Percentiles rank a stretch among this genome's conserved stretches.
Conservation (phyloP, 2,113 vertebrate species). For the Platysternon megacephalum region DNA sequence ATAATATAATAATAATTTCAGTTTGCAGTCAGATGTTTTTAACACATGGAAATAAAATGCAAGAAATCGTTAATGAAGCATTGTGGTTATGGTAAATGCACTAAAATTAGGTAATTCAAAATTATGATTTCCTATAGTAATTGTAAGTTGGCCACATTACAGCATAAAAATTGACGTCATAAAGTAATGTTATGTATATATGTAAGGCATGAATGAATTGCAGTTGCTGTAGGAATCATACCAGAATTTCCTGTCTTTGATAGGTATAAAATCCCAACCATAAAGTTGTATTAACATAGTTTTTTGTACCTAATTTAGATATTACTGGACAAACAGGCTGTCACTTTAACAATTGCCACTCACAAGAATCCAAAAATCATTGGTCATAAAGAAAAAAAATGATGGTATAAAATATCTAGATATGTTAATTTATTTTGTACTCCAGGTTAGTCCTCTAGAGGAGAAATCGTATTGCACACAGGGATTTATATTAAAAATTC, state of each 20-base stretch:
- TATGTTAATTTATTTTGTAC: neutral
- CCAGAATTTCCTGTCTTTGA: neutral
- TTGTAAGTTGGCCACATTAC: neutral
- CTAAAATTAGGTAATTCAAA: neutral
- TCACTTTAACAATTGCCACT: neutral
- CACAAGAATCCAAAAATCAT: neutral
- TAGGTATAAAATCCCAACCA: neutral
- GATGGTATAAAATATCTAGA: neutral
- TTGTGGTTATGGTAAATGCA: neutral
- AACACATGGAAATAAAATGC: neutral
- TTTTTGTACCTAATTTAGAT: neutral
- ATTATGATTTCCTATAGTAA: neutral
- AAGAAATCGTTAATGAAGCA: neutral
- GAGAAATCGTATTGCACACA: neutral
- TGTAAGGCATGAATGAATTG: neutral
- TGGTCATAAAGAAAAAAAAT: neutral
- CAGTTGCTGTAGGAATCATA: neutral
- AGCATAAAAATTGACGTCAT: neutral
- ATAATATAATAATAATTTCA: neutral
- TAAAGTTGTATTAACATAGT: neutral
- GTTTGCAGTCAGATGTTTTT: constrained; percentile 12
- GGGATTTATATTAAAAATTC: neutral
- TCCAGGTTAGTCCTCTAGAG: neutral
- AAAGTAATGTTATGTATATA: neutral
- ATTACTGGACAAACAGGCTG: neutral